Evolutionary conservation across 2,888 invertebrate species (phyloP), one percentile per base, ranked within the genome.

Genomic region (Drosophila melanocephala): DNA sequence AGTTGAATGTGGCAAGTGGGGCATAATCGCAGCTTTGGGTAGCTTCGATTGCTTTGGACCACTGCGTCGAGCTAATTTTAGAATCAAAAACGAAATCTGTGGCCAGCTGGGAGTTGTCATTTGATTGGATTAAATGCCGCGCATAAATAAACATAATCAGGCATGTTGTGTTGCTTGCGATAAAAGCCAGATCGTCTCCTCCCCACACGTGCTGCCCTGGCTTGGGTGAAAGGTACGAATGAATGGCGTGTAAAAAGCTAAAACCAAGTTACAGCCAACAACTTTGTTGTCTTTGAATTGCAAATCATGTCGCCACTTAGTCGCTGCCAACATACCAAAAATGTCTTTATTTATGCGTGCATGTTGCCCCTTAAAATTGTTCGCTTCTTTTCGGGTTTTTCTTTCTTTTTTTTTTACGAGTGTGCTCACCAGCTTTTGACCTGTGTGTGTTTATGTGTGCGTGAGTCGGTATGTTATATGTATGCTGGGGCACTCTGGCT

Each of bases 91-190:
- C 69, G 66, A 61, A 47, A 68, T 69, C 59, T n/a, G 60, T 30
- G 61, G 70, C 50, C 69, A 71, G 66, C 42, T 64, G 68, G 69
- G 68, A 57, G 85, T 52, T 69, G 70, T 57, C 74, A 57, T 75
- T 83, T 83, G 90, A 86, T 89, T 86, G 88, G 83, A 87, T 86
- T 89, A 89, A 87, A 76, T 78, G 81, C 72, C 57, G 63, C 85
- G 90, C 85, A 90, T 90, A 89, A 89, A 87, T 89, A 89, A 89
- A 83, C 88, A 87, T 83, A 86, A 89, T 86, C 88, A 75, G 80
- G 59, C 84, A 69, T 79, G 59, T 69, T 53, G 32, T 63, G 67
- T 63, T 61, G 37, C 39, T 22, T 50, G 58, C 70, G 62, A 59
- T 77, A 68, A 77, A 72, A 72, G 70, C 53, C 50, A 35, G 28